Percentiles rank a stretch among this genome's conserved stretches.
phyloP scores from a whole-genome alignment of 2,888 invertebrate genomes.

The Nomada flava region DNA sequence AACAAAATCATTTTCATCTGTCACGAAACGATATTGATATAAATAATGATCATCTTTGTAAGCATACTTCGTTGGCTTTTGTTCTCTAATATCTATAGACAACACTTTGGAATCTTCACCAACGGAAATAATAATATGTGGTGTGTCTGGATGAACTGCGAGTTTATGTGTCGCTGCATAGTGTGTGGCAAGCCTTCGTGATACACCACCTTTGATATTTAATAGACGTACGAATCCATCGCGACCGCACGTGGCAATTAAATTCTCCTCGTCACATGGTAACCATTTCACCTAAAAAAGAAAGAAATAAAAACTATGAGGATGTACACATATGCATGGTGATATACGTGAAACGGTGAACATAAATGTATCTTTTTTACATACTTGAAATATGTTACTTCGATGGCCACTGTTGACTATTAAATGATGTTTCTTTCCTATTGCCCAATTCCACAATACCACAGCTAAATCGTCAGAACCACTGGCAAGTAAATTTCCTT shows the following conservation, averaged over 20 bases:
- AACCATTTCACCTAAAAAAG: constrained; percentile 90
- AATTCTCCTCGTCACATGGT: constrained; percentile 90
- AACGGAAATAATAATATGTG: constrained; percentile 92
- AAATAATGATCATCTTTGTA: neutral
- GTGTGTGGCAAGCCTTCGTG: constrained; percentile 87
- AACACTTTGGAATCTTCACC: constrained; percentile 95
- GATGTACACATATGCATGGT: constrained; percentile 14
- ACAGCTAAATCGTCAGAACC: constrained; percentile 96
- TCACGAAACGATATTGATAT: neutral
- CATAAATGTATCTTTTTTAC: neutral
- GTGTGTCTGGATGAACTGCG: constrained; percentile 90
- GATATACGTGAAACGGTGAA: neutral
- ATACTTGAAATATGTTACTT: constrained; percentile 95
- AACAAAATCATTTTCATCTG: constrained; percentile 26
- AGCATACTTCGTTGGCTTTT: constrained; percentile 87
- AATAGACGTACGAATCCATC: constrained; percentile 93
- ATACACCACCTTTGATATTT: constrained; percentile 85
- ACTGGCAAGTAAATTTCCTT: constrained; percentile 91
- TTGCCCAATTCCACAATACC: constrained; percentile 96
- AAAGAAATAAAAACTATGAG: constrained; percentile 25
- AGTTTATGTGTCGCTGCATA: constrained; percentile 94
- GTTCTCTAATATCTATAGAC: constrained; percentile 92
- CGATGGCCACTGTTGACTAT: constrained; percentile 94
- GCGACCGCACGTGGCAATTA: constrained; percentile 94
- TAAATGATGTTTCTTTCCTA: constrained; percentile 87